phyloP scores from a whole-genome alignment of 2,113 vertebrate species.

The Triplophysa rosa region DNA sequence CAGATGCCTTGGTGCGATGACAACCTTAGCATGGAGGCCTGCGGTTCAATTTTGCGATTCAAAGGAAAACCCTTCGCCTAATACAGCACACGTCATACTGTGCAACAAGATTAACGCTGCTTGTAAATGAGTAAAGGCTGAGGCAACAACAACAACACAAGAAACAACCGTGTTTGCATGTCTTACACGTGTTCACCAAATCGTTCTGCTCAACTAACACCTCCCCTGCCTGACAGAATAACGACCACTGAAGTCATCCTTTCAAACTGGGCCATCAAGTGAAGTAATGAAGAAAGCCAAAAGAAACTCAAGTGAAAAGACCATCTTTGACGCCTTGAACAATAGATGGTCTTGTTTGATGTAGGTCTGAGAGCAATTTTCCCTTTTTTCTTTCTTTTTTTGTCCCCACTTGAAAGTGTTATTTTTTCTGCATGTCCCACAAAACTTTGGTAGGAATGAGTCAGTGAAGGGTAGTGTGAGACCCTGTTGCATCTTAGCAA shows the following conservation, averaged over 20 bases:
- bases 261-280: slow-evolving; percentile 11
- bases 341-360: slow-evolving; percentile 31
- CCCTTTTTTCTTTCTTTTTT: not conserved
- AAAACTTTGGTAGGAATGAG: slow-evolving; percentile 31
- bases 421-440: slow-evolving; percentile 31
- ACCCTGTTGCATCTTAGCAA: slow-evolving; percentile 13
- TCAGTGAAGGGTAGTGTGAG: not conserved
- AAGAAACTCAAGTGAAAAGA: slow-evolving; percentile 16
- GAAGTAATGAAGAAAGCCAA: slow-evolving; percentile 6
- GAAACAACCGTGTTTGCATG: not conserved
- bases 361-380: slow-evolving; percentile 21
- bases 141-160: slow-evolving; percentile 32
- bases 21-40: slow-evolving; percentile 3
- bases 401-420: slow-evolving; percentile 24
- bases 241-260: slow-evolving; percentile 36
- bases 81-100: not conserved
- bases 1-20: not conserved
- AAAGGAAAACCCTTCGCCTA: not conserved
- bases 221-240: slow-evolving; percentile 3
- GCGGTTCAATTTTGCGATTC: not conserved
- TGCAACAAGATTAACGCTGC: not conserved
- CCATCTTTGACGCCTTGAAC: slow-evolving; percentile 25
- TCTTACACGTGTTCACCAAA: slow-evolving; percentile 22
- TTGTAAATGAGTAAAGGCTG: not conserved
- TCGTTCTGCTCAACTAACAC: not conserved